Evolutionary conservation across 2,888 invertebrate species (phyloP).

Genomic region (Thecocarcelia acutangulata): DNA sequence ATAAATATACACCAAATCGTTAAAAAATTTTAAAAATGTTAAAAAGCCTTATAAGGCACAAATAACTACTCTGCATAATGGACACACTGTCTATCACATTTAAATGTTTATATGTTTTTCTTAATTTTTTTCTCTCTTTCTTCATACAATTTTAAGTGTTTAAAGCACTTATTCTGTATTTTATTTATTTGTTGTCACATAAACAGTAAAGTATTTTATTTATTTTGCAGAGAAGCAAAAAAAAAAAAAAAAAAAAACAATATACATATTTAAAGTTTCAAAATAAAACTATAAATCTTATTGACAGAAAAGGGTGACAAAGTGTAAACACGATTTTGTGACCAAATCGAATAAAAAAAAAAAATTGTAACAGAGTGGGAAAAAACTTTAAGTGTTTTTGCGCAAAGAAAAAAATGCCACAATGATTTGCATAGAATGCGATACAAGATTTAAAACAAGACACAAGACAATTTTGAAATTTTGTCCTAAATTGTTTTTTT

Average conservation of each 20-base stretch:
- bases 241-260: neutral
- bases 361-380: constrained; percentile 15
- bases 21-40: neutral
- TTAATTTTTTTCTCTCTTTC: neutral
- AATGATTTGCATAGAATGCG: constrained; percentile 67
- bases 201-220: constrained; percentile 39
- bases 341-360: constrained; percentile 65
- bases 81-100: constrained; percentile 39
- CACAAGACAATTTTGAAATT: constrained; percentile 62
- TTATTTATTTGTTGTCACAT: constrained; percentile 49
- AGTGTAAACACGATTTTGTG: constrained; percentile 80
- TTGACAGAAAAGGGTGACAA: constrained; percentile 80
- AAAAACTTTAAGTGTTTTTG: constrained; percentile 33
- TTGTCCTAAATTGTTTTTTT: constrained; percentile 61
- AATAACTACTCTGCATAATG: constrained; percentile 41
- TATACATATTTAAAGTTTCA: constrained; percentile 32
- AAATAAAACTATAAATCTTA: constrained; percentile 75
- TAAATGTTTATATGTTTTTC: constrained; percentile 7
- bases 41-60: neutral
- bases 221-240: constrained; percentile 3
- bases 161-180: constrained; percentile 48
- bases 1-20: neutral
- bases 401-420: constrained; percentile 27
- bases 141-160: constrained; percentile 19
- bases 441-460: constrained; percentile 55